Conservation (phyloP, 35 echinoderm and acorn worm genomes). For the Nesometra sesokonis region DNA sequence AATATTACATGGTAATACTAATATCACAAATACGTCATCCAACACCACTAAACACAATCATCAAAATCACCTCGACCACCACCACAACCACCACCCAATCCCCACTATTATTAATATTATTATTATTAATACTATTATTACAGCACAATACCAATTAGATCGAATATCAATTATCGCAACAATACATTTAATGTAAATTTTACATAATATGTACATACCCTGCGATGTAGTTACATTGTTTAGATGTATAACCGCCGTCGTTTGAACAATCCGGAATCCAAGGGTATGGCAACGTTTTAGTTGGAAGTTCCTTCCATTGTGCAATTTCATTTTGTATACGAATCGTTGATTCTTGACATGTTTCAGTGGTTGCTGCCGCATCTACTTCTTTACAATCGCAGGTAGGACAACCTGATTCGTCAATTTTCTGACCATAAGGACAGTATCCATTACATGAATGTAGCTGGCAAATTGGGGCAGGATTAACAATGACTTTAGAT, state of each 20-base stretch:
- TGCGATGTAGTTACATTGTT: neutral
- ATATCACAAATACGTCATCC: no score
- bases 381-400: neutral
- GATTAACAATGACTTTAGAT: neutral
- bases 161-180: no score
- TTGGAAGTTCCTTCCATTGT: neutral
- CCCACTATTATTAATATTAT: no score
- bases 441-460: neutral
- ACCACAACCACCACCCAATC: no score
- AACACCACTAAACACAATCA: no score
- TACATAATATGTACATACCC: neutral
- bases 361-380: neutral
- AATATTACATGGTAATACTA: no score
- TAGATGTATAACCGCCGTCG: neutral
- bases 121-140: no score
- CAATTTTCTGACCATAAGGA: neutral
- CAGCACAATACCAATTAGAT: no score
- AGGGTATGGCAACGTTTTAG: neutral
- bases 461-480: neutral
- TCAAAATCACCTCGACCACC: no score
- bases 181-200: no score
- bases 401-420: neutral
- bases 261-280: neutral
- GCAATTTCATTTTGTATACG: neutral
- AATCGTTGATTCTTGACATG: neutral